Evolutionary conservation across 1,140 invertebrate species (phyloP).

Genomic region (Aleiodes sp.): DNA sequence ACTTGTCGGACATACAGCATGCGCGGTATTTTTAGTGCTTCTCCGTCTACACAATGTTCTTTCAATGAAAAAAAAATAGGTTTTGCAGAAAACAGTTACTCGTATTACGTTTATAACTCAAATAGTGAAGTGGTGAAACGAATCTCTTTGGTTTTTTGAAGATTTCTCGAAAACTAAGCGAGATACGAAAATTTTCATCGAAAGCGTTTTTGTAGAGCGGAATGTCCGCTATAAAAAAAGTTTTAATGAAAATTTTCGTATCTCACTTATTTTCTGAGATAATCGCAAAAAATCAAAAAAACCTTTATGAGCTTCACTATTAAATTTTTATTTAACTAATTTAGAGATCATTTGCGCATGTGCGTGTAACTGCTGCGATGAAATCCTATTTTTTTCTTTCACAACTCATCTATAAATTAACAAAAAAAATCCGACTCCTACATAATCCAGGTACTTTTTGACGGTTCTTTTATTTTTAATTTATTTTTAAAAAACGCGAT

Average conservation of each 20-base stretch:
- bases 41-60: neutral
- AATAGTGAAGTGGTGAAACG: neutral
- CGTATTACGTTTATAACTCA: too few species aligned
- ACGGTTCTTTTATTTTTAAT: constrained; percentile 21
- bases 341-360: constrained; percentile 34
- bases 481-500: constrained; percentile 26
- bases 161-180: too few species aligned
- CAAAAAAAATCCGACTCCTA: constrained; percentile 26
- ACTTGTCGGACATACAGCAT: constrained; percentile 9
- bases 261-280: constrained; percentile 4
- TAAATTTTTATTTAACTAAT: constrained; percentile 2
- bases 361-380: constrained; percentile 1
- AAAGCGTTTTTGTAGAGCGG: neutral
- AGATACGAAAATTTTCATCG: neutral
- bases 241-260: too few species aligned
- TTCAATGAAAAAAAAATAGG: neutral
- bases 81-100: neutral
- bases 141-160: neutral
- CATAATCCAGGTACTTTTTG: constrained; percentile 41
- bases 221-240: too few species aligned
- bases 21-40: neutral
- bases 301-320: neutral
- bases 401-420: constrained; percentile 18
- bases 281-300: too few species aligned
- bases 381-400: neutral